Percentiles rank a stretch among this genome's conserved stretches.
These are phyloP conservation scores for Platanista minor DNA, from an alignment of 2,113 vertebrate species.

Conservation along the genomic window DNA sequence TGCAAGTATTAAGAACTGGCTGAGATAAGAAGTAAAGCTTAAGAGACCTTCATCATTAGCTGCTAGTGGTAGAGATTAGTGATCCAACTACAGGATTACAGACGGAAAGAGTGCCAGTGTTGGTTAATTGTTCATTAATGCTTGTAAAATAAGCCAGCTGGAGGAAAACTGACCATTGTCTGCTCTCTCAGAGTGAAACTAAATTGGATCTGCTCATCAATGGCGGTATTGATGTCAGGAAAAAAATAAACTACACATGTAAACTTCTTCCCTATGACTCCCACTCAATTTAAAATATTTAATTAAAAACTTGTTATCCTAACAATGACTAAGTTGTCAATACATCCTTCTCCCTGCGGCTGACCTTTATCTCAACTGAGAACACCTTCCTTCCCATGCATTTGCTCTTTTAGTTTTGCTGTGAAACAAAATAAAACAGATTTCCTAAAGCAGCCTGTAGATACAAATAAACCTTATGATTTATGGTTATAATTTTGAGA, in stretches of 20 bases:
- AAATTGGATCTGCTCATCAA: constrained; percentile 80
- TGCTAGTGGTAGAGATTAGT: constrained; percentile 90
- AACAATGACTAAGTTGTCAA: constrained; percentile 64
- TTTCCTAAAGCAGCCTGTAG: neutral
- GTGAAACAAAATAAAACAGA: constrained; percentile 52
- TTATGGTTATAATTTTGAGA: neutral
- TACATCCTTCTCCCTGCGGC: constrained; percentile 45
- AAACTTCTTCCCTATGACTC: constrained; percentile 65
- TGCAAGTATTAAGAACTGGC: constrained; percentile 89
- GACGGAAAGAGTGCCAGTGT: constrained; percentile 86
- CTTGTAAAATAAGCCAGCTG: constrained; percentile 86
- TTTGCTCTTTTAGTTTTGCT: constrained; percentile 71
- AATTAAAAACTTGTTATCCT: constrained; percentile 71
- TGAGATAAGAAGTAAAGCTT: constrained; percentile 89
- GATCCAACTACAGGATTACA: constrained; percentile 88
- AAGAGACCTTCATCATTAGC: constrained; percentile 91
- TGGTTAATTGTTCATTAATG: constrained; percentile 91
- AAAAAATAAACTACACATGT: constrained; percentile 73
- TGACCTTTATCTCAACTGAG: constrained; percentile 31
- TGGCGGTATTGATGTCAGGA: constrained; percentile 74
- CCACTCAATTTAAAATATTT: constrained; percentile 72
- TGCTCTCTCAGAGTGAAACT: constrained; percentile 77
- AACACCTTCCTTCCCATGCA: constrained; percentile 9
- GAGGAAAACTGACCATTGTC: constrained; percentile 84
- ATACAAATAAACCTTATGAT: neutral